These are phyloP conservation scores for Trigoniulus corallinus DNA, from an alignment of 1,140 invertebrate species.

Conservation along the genomic window DNA sequence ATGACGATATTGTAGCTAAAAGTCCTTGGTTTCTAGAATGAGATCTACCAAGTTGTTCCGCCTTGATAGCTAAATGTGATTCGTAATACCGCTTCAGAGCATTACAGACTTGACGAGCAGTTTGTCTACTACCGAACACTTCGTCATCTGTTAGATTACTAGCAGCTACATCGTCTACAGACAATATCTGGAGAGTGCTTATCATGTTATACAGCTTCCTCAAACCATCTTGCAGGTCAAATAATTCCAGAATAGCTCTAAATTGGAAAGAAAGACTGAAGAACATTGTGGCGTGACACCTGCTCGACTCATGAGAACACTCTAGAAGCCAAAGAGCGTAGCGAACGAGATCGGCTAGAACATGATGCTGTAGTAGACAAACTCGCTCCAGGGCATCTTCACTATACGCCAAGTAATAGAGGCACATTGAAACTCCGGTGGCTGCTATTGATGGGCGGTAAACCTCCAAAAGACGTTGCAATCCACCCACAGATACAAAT, in stretches of 20 bases:
- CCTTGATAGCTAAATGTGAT: conserved; percentile 68
- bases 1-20: conserved; percentile 19
- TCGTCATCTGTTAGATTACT: conserved; percentile 63
- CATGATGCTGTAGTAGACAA: conserved; percentile 58
- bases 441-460: conserved; percentile 83
- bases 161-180: conserved; percentile 43
- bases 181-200: conserved; percentile 62
- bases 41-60: conserved; percentile 53
- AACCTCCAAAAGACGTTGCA: conserved; percentile 67
- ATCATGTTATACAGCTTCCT: conserved; percentile 86
- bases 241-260: conserved; percentile 74
- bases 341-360: conserved; percentile 60
- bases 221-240: conserved; percentile 80
- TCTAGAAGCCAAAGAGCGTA: conserved; percentile 87
- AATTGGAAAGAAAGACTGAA: conserved; percentile 87
- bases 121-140: conserved; percentile 81
- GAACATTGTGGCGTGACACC: conserved; percentile 95
- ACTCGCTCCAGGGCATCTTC: conserved; percentile 95
- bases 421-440: conserved; percentile 85
- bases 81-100: conserved; percentile 84
- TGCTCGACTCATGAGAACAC: conserved; percentile 85
- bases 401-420: conserved; percentile 92
- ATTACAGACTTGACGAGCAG: conserved; percentile 77
- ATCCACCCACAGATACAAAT: conserved; percentile 68
- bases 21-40: conserved; percentile 27